Evolutionary conservation across 2,888 invertebrate species (phyloP).

Genomic region (Schizotus pectinicornis): DNA sequence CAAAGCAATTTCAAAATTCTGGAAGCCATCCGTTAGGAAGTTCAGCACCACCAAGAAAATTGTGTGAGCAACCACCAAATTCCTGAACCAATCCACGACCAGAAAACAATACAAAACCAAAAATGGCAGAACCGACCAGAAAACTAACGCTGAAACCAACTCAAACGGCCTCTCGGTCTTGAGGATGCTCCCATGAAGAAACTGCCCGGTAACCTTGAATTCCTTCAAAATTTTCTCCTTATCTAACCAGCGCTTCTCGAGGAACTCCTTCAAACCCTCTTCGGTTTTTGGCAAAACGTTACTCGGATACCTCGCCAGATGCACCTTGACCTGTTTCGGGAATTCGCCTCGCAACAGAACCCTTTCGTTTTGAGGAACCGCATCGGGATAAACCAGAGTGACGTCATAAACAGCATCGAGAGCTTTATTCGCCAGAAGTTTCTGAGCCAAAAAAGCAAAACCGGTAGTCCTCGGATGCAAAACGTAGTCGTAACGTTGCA

Average conservation of each 20-base stretch:
- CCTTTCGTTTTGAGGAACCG: conserved; percentile 76
- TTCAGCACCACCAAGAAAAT: conserved; percentile 64
- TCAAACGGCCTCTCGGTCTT: conserved; percentile 54
- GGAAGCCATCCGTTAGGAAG: conserved; percentile 66
- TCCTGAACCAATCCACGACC: conserved; percentile 60
- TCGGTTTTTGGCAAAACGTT: conserved; percentile 66
- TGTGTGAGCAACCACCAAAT: conserved; percentile 64
- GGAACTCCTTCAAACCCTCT: conserved; percentile 65
- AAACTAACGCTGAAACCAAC: conserved; percentile 64
- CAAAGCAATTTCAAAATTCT: conserved; percentile 61
- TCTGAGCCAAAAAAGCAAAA: conserved; percentile 66
- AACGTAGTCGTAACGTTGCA: conserved; percentile 76
- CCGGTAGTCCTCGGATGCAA: conserved; percentile 89
- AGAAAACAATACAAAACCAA: conserved; percentile 60
- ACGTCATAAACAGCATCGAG: conserved; percentile 84
- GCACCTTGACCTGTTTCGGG: conserved; percentile 78
- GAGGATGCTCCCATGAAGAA: conserved; percentile 50
- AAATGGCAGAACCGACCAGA: conserved; percentile 69
- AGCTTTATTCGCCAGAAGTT: conserved; percentile 65
- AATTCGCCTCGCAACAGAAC: conserved; percentile 73
- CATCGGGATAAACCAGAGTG: conserved; percentile 82
- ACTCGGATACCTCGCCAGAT: conserved; percentile 72
- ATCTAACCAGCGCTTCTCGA: conserved; percentile 69
- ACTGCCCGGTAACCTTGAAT: conserved; percentile 65
- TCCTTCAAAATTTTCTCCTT: conserved; percentile 69